Conservation (phyloP, 2,113 vertebrate species). For the Salvelinus namaycush region DNA sequence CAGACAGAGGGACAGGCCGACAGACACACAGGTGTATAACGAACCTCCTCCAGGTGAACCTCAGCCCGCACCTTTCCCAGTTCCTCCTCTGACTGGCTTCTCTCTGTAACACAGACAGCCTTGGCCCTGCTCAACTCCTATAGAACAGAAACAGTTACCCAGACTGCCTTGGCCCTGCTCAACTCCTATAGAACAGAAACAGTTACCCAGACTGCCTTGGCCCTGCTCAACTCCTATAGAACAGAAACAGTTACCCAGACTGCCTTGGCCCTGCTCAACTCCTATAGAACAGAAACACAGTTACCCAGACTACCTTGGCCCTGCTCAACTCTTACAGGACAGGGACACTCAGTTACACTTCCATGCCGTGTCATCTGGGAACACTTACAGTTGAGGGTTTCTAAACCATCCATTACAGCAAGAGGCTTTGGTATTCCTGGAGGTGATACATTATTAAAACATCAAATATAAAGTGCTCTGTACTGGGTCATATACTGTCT, state of each 20-base stretch:
- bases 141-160: constrained; percentile 49
- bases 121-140: constrained; percentile 87
- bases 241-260: constrained; percentile 32
- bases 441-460: no score
- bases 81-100: constrained; percentile 84
- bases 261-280: constrained; percentile 82
- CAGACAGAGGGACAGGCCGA: no score
- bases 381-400: no score
- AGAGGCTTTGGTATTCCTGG: no score
- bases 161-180: constrained; percentile 76
- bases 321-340: constrained; percentile 82
- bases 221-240: no score
- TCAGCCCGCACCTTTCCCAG: constrained; percentile 78
- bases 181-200: constrained; percentile 79
- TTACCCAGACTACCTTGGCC: constrained; percentile 72
- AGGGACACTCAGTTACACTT: constrained; percentile 51
- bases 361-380: background rate
- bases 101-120: constrained; percentile 73
- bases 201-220: no score
- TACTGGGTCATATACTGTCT: no score
- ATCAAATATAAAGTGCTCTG: no score
- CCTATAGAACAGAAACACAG: constrained; percentile 67
- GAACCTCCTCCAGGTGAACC: constrained; percentile 85
- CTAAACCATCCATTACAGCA: no score
- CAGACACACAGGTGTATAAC: constrained; percentile 1